A percentile compares a stretch with the other conserved stretches of the same genome.
phyloP scores from a whole-genome alignment of 37 sponge, comb jelly and placozoan genomes.

The Diacarnus erythraeanus region DNA sequence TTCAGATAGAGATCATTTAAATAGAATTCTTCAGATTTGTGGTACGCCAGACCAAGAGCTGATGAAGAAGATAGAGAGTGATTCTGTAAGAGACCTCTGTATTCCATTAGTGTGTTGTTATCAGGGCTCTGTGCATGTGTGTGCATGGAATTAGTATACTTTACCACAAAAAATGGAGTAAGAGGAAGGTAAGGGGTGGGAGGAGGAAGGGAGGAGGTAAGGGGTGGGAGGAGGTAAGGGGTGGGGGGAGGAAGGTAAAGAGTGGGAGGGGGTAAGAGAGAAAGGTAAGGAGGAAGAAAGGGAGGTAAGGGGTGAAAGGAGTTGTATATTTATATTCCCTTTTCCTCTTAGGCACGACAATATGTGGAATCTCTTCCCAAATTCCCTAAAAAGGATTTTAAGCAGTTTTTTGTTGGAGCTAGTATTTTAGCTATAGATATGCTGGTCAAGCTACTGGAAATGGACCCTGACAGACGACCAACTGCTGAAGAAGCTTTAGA shows the following conservation, averaged over 20 bases:
- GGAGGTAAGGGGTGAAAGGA: too few species aligned
- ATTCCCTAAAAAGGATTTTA: conserved; percentile 58
- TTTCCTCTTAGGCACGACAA: conserved; percentile 47
- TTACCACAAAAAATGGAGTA: too few species aligned
- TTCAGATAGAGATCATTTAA: conserved; percentile 88
- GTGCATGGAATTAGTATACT: neutral
- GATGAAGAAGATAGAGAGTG: conserved; percentile 58
- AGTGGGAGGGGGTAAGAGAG: neutral
- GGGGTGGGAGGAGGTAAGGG: neutral
- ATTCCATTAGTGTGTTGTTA: too few species aligned
- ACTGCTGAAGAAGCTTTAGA: conserved; percentile 72
- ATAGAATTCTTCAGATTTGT: conserved; percentile 83
- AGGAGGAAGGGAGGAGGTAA: neutral
- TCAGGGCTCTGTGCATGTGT: too few species aligned
- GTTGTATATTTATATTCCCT: neutral
- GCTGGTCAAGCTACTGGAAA: conserved; percentile 66
- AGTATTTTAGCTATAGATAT: conserved; percentile 76
- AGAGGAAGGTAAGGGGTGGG: neutral
- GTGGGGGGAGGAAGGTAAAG: neutral
- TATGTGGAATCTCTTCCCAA: conserved; percentile 64
- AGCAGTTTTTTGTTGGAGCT: conserved; percentile 76
- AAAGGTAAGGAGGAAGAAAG: neutral
- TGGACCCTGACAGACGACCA: conserved; percentile 78
- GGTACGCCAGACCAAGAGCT: conserved; percentile 89
- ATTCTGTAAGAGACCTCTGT: conserved; percentile 38